Evolutionary conservation across 2,888 invertebrate genomes (phyloP), one percentile per base, ranked within the genome.

Genomic region (Agrochola lychnidis): DNA sequence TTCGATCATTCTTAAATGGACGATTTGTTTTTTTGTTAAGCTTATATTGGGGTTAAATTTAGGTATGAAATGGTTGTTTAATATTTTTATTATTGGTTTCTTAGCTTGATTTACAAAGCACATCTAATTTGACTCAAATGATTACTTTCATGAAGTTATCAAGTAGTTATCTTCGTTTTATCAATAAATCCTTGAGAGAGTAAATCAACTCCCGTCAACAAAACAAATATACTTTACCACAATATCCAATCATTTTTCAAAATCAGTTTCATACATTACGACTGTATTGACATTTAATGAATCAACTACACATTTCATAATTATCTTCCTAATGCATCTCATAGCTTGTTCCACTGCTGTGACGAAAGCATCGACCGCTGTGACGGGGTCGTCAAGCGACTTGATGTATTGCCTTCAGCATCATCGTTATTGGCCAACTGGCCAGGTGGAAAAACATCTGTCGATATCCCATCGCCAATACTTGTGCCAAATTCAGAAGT

Each of bases 321-420:
- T 36, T 36, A 86, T 73, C 48, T 57, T 7, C 14, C 16, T 16
- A 61, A 64, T 51, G 62, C 36, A 76, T 81, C 68, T 82, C 40
- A 30, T 70, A 64, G 68, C 84, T 87, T 83, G 76, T 81, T 75
- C 87, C 88, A 84, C 69, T 10, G 57, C 51, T 85, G 79, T 89
- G 89, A 89, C 88, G 91, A 91, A 91, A 88, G 89, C 87, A 80
- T 85, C 85, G 87, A 87, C 88, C 88, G 87, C 87, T 85, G 71
- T 81, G 89, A 89, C 85, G 85, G 86, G 86, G 87, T 89, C 88
- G 86, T 84, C 84, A 64, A 78, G 81, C 82, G 74, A 83, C 85
- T 88, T 82, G 89, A 89, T 88, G 88, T 83, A 89, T 87, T 86
- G 69, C 78, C 87, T 84, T 77, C 78, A 79, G 25, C 67, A 51